Conservation (phyloP, 2,797 vertebrate species). For the Microtus agrestis region DNA sequence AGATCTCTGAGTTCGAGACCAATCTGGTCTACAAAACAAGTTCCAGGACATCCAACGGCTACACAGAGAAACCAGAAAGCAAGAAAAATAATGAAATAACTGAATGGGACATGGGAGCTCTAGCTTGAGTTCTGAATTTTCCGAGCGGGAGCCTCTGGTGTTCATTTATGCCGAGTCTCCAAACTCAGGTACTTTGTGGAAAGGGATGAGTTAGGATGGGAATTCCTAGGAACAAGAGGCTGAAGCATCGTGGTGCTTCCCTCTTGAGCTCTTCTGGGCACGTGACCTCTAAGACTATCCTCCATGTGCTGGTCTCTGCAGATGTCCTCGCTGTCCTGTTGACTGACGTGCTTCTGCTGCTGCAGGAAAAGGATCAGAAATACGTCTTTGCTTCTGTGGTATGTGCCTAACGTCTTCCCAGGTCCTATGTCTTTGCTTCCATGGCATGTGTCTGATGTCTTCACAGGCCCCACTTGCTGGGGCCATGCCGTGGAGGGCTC, state of each 20-base stretch:
- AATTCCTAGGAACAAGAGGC: rapidly evolving
- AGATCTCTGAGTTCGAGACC: neutral
- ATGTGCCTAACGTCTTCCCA: slow-evolving; percentile 78
- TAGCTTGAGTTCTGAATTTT: neutral
- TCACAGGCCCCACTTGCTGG: neutral
- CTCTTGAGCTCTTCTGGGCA: neutral
- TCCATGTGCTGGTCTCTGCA: slow-evolving; percentile 76
- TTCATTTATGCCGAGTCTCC: rapidly evolving
- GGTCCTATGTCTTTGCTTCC: slow-evolving; percentile 90
- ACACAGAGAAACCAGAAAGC: neutral
- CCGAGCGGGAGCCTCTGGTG: neutral
- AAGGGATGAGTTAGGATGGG: neutral
- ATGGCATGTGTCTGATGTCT: slow-evolving; percentile 91
- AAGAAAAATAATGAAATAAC: neutral
- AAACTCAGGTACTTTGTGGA: too few species aligned
- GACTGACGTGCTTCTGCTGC: slow-evolving; percentile 94
- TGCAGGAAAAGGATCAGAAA: slow-evolving; percentile 99
- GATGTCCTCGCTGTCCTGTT: slow-evolving; percentile 96
- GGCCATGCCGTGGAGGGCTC: neutral
- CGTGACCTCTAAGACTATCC: neutral
- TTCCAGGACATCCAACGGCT: neutral
- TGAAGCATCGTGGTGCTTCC: rapidly evolving
- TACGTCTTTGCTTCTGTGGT: slow-evolving; percentile 96
- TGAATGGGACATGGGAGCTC: rapidly evolving
- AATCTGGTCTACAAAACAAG: neutral